A percentile compares a stretch with the other conserved stretches of the same genome.
These are phyloP conservation scores for Delphinapterus leucas DNA, from an alignment of 2,113 vertebrate species.

Conservation along the genomic window DNA sequence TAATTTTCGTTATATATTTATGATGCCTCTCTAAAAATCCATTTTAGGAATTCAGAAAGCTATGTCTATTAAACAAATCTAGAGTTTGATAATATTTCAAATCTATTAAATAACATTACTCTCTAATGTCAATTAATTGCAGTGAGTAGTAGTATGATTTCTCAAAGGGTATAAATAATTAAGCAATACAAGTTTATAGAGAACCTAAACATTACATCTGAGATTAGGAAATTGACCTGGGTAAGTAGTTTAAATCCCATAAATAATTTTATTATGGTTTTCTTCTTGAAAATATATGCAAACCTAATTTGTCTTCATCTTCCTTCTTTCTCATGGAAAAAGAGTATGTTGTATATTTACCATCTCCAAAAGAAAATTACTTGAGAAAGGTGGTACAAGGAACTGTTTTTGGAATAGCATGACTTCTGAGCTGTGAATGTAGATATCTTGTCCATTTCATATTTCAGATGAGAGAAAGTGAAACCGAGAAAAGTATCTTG, in stretches of 20 bases:
- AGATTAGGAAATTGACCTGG: slow-evolving; percentile 58
- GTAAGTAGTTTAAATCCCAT: slow-evolving; percentile 41
- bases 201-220: slow-evolving; percentile 48
- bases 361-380: slow-evolving; percentile 21
- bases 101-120: slow-evolving; percentile 49
- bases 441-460: slow-evolving; percentile 28
- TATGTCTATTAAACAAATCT: slow-evolving; percentile 37
- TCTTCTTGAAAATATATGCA: slow-evolving; percentile 44
- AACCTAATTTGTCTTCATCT: slow-evolving; percentile 43
- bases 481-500: slow-evolving; percentile 13
- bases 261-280: slow-evolving; percentile 60
- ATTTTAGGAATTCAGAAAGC: slow-evolving; percentile 23
- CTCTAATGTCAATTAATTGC: slow-evolving; percentile 55
- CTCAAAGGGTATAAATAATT: slow-evolving; percentile 61
- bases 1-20: slow-evolving; percentile 1
- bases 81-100: slow-evolving; percentile 58
- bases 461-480: slow-evolving; percentile 39
- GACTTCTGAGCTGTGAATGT: neutral
- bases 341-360: neutral
- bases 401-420: neutral
- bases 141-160: slow-evolving; percentile 27
- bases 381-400: neutral
- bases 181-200: slow-evolving; percentile 60
- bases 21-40: neutral
- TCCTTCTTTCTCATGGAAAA: slow-evolving; percentile 24